phyloP scores from a whole-genome alignment of 2,113 vertebrate species.

The Oryzias woworae region DNA sequence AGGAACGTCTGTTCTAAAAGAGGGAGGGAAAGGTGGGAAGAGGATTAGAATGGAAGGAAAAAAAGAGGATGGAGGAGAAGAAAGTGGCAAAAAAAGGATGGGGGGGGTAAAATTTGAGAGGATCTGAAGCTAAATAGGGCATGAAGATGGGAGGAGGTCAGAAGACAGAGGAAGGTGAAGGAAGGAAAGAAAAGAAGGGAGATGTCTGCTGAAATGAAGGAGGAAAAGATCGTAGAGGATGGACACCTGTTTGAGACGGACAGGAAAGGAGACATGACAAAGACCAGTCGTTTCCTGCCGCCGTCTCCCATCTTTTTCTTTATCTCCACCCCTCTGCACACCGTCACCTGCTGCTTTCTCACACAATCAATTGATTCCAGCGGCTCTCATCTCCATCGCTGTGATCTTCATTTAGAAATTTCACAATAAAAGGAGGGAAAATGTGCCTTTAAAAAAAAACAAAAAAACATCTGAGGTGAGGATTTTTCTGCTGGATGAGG shows the following conservation, averaged over 20 bases:
- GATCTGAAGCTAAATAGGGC: slow-evolving; percentile 2
- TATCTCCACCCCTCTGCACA: slow-evolving; percentile 6
- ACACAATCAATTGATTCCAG: slow-evolving; percentile 64
- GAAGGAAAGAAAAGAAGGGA: not conserved
- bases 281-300: slow-evolving; percentile 21
- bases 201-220: not conserved
- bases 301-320: slow-evolving; percentile 9
- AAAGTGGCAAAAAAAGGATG: not conserved
- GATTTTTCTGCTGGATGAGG: no score
- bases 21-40: slow-evolving; percentile 6
- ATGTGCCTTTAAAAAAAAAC: not conserved
- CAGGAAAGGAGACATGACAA: not conserved
- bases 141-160: slow-evolving; percentile 4
- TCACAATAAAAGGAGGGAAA: not conserved
- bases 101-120: not conserved
- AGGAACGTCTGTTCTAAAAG: not conserved
- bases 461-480: not conserved
- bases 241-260: not conserved
- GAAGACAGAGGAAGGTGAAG: slow-evolving; percentile 11
- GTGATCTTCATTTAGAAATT: slow-evolving; percentile 15
- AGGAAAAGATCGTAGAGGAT: not conserved
- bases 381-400: slow-evolving; percentile 35
- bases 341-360: slow-evolving; percentile 56
- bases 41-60: slow-evolving; percentile 17
- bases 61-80: not conserved